Base-by-base conservation (phyloP, 2,888 invertebrate genomes). In the Tenthredo livida region DNA sequence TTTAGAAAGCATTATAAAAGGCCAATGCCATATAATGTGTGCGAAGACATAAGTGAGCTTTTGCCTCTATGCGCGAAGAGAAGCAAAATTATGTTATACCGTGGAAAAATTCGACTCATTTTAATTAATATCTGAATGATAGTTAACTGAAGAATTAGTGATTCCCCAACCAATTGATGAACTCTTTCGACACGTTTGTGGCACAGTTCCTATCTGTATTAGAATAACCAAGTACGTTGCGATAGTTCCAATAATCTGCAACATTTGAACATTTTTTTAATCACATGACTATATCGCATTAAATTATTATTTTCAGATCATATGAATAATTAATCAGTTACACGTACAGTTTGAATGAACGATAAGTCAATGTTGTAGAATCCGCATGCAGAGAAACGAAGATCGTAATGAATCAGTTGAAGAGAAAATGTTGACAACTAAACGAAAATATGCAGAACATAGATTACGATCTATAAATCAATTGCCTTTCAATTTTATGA, bases 331-430 rank as follows among this genome's bases (percentile, higher is more conserved):
- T 9, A 47, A 43, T 43, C 25, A 10, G 10, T 47, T 4, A 61
- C 33, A 21, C 80, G 21, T 80, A 80, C 80, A 9, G n/a, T 61
- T 37, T 61, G 58, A 21, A 80, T 21, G 33, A 61, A 61, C n/a
- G 80, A 21, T 17, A 80, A 40, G 12, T 61, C 80, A 9, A 80
- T 37, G 58, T 61, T 25, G 61, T 37, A 80, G 80, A 80, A 80
- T 61, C 80, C 80, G 25, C 37, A 80, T 21, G 40, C 80, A 21
- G 80, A 61, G 25, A 80, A 80, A 40, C 29, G 37, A 17, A 80
- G 61, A 80, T 80, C 80, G 80, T 80, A 80, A 21, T 80, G 80
- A 61, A 80, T 37, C 61, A 80, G 40, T 50, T 80, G 80, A 33
- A 61, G 80, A 21, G 80, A 37, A 61, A 80, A 80, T 40, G 80